Evolutionary conservation across 2,888 invertebrate species (phyloP).

Genomic region (Priapulus caudatus): DNA sequence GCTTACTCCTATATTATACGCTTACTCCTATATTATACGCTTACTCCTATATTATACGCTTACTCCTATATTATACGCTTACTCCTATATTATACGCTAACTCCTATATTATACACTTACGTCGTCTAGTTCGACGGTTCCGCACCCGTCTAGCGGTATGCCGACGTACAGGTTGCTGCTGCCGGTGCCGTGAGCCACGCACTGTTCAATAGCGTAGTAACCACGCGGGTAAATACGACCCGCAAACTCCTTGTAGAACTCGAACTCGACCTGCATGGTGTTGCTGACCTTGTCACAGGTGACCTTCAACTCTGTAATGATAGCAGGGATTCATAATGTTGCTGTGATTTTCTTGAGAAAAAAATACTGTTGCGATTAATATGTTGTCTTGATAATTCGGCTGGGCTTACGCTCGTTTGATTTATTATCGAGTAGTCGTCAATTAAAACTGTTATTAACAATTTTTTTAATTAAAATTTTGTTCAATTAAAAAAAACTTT

Average conservation of each 20-base stretch:
- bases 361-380: not conserved
- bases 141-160: not conserved
- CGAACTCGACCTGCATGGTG: constrained; percentile 1
- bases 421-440: too few species aligned
- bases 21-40: too few species aligned
- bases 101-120: too few species aligned
- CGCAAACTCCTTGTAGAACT: not conserved
- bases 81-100: too few species aligned
- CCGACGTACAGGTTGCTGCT: not conserved
- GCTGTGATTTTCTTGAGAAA: not conserved
- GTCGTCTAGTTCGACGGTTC: constrained; percentile 1
- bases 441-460: too few species aligned
- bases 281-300: not conserved
- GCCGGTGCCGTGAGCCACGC: not conserved
- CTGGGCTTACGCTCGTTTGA: too few species aligned
- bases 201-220: not conserved
- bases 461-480: too few species aligned
- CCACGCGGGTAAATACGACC: not conserved
- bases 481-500: too few species aligned
- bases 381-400: not conserved
- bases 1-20: too few species aligned
- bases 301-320: not conserved
- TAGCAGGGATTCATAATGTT: not conserved
- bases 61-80: too few species aligned
- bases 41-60: too few species aligned